A percentile compares a stretch with the other conserved stretches of the same genome.
These are phyloP conservation scores for Sphaerodactylus townsendi DNA, from an alignment of 2,113 vertebrate genomes.

Conservation along the genomic window DNA sequence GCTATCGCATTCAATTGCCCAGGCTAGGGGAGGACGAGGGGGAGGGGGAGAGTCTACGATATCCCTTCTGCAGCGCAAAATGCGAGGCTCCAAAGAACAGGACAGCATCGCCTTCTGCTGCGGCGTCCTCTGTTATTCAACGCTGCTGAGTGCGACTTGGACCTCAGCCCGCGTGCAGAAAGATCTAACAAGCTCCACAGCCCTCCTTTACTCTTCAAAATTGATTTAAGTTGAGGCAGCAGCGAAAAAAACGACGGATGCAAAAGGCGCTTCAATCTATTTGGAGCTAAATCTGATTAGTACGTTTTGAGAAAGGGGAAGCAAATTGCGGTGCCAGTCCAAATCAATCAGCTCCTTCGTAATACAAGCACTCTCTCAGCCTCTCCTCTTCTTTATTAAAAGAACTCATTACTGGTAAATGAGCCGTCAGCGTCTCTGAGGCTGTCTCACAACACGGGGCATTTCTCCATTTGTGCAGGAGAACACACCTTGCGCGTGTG, in stretches of 20 bases:
- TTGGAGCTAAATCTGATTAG: conserved; percentile 66
- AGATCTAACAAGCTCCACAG: conserved; percentile 24
- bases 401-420: conserved; percentile 15
- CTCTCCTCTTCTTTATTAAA: conserved; percentile 43
- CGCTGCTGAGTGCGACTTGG: not conserved
- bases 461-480: rapidly evolving
- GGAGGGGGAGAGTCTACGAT: not conserved
- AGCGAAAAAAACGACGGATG: conserved; percentile 37
- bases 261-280: conserved; percentile 59
- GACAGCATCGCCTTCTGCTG: not conserved
- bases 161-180: conserved; percentile 20
- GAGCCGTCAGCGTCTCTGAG: conserved; percentile 34
- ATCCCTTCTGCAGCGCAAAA: not conserved
- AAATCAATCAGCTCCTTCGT: conserved; percentile 66
- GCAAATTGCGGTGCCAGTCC: conserved; percentile 76
- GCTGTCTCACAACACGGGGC: not conserved
- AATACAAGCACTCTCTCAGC: conserved; percentile 38
- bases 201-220: conserved; percentile 66
- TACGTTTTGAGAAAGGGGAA: conserved; percentile 66
- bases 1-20: conserved; percentile 26
- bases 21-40: not conserved
- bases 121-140: conserved; percentile 21
- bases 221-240: conserved; percentile 67
- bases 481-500: no score
- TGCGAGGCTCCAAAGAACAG: not conserved